phyloP scores from a whole-genome alignment of 2,888 invertebrate genomes.

The Dynastes tityus region DNA sequence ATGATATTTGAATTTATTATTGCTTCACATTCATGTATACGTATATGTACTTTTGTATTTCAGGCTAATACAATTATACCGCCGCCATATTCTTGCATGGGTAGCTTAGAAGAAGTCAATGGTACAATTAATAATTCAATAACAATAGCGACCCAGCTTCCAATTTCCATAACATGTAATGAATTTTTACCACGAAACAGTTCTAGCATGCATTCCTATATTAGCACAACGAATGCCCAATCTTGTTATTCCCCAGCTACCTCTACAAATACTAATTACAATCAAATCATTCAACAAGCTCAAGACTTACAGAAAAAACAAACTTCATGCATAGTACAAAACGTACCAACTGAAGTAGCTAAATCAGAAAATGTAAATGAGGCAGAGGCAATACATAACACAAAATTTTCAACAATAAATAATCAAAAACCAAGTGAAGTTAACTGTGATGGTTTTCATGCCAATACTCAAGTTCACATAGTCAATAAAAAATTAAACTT shows the following conservation, averaged over 20 bases:
- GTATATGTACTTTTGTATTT: conserved; percentile 51
- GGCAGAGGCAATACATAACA: conserved; percentile 52
- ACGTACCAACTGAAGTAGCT: conserved; percentile 41
- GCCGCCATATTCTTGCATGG: conserved; percentile 87
- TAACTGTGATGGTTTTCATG: conserved; percentile 61
- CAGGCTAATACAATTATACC: conserved; percentile 87
- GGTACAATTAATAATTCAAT: conserved; percentile 65
- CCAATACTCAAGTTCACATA: conserved; percentile 48
- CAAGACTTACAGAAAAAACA: conserved; percentile 38
- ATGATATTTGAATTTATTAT: background rate
- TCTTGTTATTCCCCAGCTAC: conserved; percentile 56
- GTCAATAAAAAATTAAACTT: conserved; percentile 59
- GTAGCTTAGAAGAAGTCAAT: conserved; percentile 79
- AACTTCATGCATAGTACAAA: conserved; percentile 56
- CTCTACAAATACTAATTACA: conserved; percentile 45
- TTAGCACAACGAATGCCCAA: conserved; percentile 54
- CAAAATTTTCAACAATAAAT: conserved; percentile 19
- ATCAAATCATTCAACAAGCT: conserved; percentile 54
- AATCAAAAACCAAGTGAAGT: conserved; percentile 54
- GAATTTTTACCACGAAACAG: conserved; percentile 61
- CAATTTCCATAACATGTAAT: conserved; percentile 72
- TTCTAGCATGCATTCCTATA: conserved; percentile 64
- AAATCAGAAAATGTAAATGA: conserved; percentile 49
- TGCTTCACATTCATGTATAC: background rate
- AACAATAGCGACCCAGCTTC: conserved; percentile 62